Conservation (phyloP, 2,113 vertebrate genomes). For the Chloebia gouldiae region DNA sequence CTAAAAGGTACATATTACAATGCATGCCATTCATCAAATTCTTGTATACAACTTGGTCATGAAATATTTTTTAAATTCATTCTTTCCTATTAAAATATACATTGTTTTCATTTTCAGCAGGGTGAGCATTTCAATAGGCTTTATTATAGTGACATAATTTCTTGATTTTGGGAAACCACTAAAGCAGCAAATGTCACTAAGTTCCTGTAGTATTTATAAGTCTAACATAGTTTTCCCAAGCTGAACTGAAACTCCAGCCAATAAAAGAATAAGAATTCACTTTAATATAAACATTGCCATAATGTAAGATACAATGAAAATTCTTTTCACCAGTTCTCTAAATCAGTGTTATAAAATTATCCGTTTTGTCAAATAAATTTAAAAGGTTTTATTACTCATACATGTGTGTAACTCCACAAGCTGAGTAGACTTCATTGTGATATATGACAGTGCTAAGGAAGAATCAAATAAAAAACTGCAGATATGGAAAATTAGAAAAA, state of each 20-base stretch:
- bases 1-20: neutral
- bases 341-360: neutral
- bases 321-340: neutral
- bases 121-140: neutral
- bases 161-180: neutral
- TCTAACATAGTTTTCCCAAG: neutral
- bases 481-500: neutral
- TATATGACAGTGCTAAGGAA: neutral
- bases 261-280: neutral
- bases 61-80: neutral
- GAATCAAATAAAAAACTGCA: neutral
- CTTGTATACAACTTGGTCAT: neutral
- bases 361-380: neutral
- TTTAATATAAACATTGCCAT: neutral
- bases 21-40: neutral
- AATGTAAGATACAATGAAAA: neutral
- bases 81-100: neutral
- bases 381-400: neutral
- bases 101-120: neutral
- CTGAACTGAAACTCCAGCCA: neutral
- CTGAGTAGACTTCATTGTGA: neutral
- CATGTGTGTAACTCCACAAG: neutral
- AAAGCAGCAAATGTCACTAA: neutral
- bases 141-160: neutral
- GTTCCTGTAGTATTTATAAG: neutral